Conservation (phyloP, 2,797 vertebrate genomes). For the Hipposideros larvatus region DNA sequence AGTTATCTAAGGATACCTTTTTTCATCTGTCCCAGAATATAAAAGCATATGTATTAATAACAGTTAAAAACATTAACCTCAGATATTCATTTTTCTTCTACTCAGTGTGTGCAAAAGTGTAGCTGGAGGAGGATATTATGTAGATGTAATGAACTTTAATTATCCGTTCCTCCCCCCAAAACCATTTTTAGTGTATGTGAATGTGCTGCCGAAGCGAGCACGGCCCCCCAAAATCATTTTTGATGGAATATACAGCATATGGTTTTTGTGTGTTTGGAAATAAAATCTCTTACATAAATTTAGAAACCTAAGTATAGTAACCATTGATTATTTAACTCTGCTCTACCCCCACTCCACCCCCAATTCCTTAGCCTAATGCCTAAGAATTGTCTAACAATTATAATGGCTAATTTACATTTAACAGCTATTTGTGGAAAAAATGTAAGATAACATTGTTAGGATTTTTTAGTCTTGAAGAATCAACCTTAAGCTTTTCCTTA, state of each 20-base stretch:
- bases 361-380: neutral
- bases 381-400: constrained; percentile 44
- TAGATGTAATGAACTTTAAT: constrained; percentile 1
- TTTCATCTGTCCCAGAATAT: neutral
- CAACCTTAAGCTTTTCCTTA: constrained; percentile 46
- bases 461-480: constrained; percentile 46
- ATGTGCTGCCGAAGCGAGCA: too few species aligned
- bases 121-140: neutral
- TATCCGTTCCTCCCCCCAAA: neutral
- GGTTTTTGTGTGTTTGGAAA: neutral
- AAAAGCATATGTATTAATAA: constrained; percentile 3
- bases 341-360: neutral
- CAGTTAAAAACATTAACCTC: neutral
- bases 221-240: neutral
- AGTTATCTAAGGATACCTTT: neutral
- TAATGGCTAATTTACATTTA: neutral
- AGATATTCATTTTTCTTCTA: neutral
- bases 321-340: neutral
- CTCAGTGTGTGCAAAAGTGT: neutral
- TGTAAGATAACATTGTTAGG: neutral
- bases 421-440: neutral
- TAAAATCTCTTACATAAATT: neutral
- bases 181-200: too few species aligned
- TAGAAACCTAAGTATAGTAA: neutral
- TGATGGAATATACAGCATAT: neutral